These are phyloP conservation scores for Palloptera scutellata DNA, from an alignment of 2,888 invertebrate genomes.

Conservation along the genomic window DNA sequence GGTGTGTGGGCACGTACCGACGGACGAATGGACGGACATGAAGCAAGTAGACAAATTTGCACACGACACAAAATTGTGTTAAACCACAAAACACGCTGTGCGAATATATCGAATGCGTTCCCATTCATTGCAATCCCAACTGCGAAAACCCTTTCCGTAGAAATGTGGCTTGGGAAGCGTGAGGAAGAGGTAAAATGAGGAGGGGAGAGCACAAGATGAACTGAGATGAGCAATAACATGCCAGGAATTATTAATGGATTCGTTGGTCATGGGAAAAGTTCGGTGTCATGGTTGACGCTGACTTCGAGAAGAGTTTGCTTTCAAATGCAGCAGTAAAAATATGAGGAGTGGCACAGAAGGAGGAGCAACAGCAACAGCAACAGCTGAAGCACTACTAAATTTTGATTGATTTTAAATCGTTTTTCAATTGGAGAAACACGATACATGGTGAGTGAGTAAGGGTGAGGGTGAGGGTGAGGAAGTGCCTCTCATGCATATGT, in stretches of 20 bases:
- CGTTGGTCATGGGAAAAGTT: constrained; percentile 14
- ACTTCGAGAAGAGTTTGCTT: constrained; percentile 23
- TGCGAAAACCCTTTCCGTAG: too few species aligned
- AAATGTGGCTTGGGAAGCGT: too few species aligned
- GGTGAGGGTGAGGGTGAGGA: neutral
- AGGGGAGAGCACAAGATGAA: constrained; percentile 4
- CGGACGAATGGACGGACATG: neutral
- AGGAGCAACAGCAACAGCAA: constrained; percentile 11
- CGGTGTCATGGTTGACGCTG: constrained; percentile 7
- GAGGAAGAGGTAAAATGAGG: too few species aligned
- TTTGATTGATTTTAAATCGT: constrained; percentile 34
- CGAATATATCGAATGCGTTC: constrained; percentile 33
- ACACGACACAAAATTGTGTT: constrained; percentile 25
- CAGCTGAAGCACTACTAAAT: constrained; percentile 24
- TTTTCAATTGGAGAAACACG: constrained; percentile 24
- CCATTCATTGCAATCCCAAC: neutral
- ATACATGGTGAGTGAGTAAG: neutral
- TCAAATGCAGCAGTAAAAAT: neutral
- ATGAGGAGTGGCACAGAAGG: neutral
- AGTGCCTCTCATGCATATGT: constrained; percentile 22
- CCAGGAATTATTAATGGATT: constrained; percentile 37
- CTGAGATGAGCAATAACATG: constrained; percentile 23
- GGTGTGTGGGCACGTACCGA: neutral
- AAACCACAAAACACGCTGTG: constrained; percentile 38
- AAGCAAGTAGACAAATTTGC: neutral